phyloP scores from a whole-genome alignment of 2,797 vertebrate genomes.

The Fundulus diaphanus region DNA sequence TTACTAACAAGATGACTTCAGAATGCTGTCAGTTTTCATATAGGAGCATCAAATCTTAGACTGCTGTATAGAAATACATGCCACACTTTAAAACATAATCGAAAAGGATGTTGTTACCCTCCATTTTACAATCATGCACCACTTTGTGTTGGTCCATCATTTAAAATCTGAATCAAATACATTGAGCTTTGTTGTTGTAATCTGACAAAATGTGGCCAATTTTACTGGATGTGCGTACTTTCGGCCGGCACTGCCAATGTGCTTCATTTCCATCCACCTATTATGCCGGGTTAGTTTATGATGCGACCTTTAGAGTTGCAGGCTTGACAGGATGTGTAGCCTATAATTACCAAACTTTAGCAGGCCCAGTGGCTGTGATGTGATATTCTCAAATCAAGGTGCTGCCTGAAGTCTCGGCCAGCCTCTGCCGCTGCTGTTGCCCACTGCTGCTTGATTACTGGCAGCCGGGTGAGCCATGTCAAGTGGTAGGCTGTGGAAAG shows the following conservation, averaged over 20 bases:
- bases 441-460: conserved; percentile 75
- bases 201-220: neutral
- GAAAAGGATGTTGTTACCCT: neutral
- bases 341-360: conserved; percentile 80
- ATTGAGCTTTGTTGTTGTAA: neutral
- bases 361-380: conserved; percentile 69
- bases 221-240: neutral
- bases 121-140: neutral
- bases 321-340: conserved; percentile 66
- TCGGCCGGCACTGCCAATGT: conserved; percentile 4
- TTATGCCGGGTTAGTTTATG: conserved; percentile 73
- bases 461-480: conserved; percentile 76
- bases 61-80: neutral
- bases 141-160: neutral
- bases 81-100: neutral
- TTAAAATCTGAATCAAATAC: neutral
- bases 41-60: neutral
- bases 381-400: conserved; percentile 79
- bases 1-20: neutral
- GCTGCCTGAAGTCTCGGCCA: conserved; percentile 61
- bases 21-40: neutral
- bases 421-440: conserved; percentile 44
- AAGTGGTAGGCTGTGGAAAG: conserved; percentile 78
- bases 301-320: conserved; percentile 52
- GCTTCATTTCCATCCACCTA: conserved; percentile 41